Percentiles rank a stretch among this genome's conserved stretches.
Conservation (phyloP, 2,797 vertebrate genomes). For the Eutrigla gurnardus region DNA sequence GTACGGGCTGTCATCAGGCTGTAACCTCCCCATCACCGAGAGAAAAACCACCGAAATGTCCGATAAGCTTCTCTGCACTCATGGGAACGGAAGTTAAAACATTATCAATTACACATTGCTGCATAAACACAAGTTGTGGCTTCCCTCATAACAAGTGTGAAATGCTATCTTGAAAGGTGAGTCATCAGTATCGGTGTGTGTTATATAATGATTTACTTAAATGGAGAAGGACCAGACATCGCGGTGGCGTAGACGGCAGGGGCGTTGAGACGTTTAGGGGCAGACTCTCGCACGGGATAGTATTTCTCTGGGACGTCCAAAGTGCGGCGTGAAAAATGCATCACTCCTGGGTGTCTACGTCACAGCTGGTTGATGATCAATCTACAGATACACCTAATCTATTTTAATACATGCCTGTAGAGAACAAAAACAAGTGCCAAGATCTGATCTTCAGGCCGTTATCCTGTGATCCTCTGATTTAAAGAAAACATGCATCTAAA, state of each 20-base stretch:
- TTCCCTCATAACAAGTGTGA: not conserved
- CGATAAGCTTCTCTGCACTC: not conserved
- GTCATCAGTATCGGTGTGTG: not conserved
- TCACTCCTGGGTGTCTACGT: conserved; percentile 1
- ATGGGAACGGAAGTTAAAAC: not conserved
- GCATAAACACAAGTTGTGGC: not conserved
- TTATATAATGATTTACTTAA: not conserved
- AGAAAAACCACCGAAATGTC: conserved; percentile 30
- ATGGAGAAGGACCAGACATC: not conserved
- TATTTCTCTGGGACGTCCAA: conserved; percentile 16
- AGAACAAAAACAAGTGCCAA: not conserved
- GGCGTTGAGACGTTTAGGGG: not conserved
- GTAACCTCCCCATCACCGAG: conserved; percentile 31
- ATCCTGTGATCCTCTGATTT: not conserved
- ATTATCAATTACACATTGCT: not conserved
- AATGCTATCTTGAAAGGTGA: not conserved
- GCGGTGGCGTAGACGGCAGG: not conserved
- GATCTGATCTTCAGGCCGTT: conserved; percentile 6
- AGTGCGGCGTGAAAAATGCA: conserved; percentile 27
- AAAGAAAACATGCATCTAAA: conserved; percentile 27
- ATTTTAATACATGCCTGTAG: not conserved
- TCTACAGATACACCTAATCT: not conserved
- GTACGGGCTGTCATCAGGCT: conserved; percentile 36
- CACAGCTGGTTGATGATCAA: not conserved
- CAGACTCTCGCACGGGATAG: not conserved